A percentile compares a stretch with the other conserved stretches of the same genome.
These are phyloP conservation scores for Drosophila sordidula DNA, from an alignment of 2,888 invertebrate genomes.

Conservation along the genomic window DNA sequence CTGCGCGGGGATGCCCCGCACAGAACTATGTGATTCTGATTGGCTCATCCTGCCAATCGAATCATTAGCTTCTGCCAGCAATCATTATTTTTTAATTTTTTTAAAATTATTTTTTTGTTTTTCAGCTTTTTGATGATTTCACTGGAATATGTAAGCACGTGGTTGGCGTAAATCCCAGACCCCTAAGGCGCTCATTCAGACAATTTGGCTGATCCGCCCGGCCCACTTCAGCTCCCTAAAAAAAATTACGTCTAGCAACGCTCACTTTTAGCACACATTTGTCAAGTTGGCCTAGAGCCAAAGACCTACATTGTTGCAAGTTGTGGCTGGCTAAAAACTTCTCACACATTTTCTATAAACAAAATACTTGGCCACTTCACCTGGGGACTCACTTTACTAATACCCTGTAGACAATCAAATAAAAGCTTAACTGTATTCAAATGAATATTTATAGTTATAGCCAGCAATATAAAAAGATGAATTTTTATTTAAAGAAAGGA, in stretches of 20 bases:
- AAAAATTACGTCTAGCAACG: background rate
- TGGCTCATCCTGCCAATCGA: slow-evolving; percentile 28
- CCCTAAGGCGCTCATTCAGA: slow-evolving; percentile 21
- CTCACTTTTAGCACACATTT: slow-evolving; percentile 23
- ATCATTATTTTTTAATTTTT: slow-evolving; percentile 38
- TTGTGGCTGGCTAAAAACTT: slow-evolving; percentile 17
- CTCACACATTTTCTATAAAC: slow-evolving; percentile 35
- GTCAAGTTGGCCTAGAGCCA: slow-evolving; percentile 33
- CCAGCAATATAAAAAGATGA: too few species aligned
- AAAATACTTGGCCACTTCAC: slow-evolving; percentile 24
- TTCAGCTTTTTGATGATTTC: slow-evolving; percentile 30
- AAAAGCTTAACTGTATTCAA: background rate
- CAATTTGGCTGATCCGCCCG: slow-evolving; percentile 11
- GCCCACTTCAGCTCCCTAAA: background rate
- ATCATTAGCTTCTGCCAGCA: slow-evolving; percentile 26
- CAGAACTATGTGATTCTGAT: slow-evolving; percentile 13
- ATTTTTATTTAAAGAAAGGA: too few species aligned
- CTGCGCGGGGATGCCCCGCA: slow-evolving; percentile 52
- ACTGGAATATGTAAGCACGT: slow-evolving; percentile 10
- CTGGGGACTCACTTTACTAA: slow-evolving; percentile 38
- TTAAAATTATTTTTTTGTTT: slow-evolving; percentile 4
- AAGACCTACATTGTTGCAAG: slow-evolving; percentile 39
- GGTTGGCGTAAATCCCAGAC: slow-evolving; percentile 34
- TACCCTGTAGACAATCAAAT: slow-evolving; percentile 15
- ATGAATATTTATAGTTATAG: too few species aligned